Conservation (phyloP, 2,797 vertebrate genomes). For the Muraenolepis orangiensis region DNA sequence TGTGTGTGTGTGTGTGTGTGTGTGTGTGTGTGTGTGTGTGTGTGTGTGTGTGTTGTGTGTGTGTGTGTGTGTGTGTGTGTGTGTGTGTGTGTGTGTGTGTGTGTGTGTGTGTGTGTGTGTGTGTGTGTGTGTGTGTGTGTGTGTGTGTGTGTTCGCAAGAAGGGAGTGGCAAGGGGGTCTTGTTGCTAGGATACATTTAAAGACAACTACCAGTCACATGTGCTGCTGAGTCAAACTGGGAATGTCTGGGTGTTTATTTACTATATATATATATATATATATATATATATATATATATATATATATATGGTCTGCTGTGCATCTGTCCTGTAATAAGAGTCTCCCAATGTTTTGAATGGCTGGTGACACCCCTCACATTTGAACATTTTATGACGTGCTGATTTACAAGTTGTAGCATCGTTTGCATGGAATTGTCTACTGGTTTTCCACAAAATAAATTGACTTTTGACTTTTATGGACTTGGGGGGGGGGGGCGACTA, state of each 20-base stretch:
- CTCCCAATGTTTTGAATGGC: not conserved
- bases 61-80: not conserved
- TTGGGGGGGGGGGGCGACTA: no score
- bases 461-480: no score
- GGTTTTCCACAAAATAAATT: no score
- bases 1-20: not conserved
- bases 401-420: not conserved
- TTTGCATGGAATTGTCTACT: no score
- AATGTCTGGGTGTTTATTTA: constrained; percentile 50
- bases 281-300: not conserved
- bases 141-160: no score
- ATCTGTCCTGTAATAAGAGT: constrained; percentile 4
- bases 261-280: no score
- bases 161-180: no score
- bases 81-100: not conserved
- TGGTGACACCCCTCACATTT: no score
- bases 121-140: constrained; percentile 9
- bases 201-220: constrained; percentile 49
- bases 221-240: constrained; percentile 42
- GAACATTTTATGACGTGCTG: no score
- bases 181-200: no score
- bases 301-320: constrained; percentile 1
- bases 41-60: constrained; percentile 35
- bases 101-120: constrained; percentile 10
- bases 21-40: constrained; percentile 45